phyloP scores from a whole-genome alignment of 2,797 vertebrate genomes.

The Poeciliopsis gracilis region DNA sequence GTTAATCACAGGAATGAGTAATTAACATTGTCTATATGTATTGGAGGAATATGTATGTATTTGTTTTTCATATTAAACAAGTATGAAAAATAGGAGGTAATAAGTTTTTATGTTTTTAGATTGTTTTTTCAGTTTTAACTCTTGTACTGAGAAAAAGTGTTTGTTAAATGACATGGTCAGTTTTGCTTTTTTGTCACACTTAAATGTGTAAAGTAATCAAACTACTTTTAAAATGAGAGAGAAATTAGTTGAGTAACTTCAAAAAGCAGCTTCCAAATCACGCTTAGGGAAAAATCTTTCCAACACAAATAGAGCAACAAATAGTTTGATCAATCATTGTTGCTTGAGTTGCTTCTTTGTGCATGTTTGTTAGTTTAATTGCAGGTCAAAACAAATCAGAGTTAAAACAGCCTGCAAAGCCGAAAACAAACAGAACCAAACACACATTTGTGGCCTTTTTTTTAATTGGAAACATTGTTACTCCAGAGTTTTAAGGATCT shows the following conservation, averaged over 20 bases:
- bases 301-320: background rate
- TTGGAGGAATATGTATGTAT: no score
- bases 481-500: background rate
- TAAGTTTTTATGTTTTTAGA: background rate
- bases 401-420: background rate
- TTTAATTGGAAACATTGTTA: background rate
- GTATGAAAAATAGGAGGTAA: background rate
- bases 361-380: background rate
- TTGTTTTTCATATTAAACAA: background rate
- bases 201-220: background rate
- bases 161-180: background rate
- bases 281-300: background rate
- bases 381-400: background rate
- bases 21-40: background rate
- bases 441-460: background rate
- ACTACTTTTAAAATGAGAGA: background rate
- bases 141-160: background rate
- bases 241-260: background rate
- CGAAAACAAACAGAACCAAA: background rate
- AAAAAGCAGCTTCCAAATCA: background rate
- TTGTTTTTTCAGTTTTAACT: background rate
- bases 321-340: background rate
- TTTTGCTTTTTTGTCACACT: background rate
- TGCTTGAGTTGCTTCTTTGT: background rate
- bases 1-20: background rate